phyloP scores from a whole-genome alignment of 2,113 vertebrate species.

The Pterocles gutturalis region DNA sequence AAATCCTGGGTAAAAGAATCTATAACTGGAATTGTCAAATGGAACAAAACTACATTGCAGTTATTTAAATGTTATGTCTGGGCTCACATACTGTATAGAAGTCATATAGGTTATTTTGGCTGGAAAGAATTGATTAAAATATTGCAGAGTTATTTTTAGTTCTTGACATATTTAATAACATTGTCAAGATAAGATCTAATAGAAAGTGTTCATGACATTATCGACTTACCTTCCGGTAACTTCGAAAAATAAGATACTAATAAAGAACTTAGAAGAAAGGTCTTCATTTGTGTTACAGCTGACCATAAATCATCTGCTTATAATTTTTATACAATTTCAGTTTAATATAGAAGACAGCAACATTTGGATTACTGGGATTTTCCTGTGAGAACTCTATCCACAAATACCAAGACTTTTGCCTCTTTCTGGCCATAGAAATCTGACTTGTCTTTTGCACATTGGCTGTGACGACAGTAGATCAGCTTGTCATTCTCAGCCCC shows the following conservation, averaged over 20 bases:
- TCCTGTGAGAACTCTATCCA: conserved; percentile 5
- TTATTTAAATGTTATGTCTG: not conserved
- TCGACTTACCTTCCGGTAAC: not conserved
- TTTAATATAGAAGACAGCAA: not conserved
- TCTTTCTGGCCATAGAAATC: not conserved
- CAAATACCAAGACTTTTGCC: not conserved
- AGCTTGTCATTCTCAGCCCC: not conserved
- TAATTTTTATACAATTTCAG: not conserved
- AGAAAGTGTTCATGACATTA: not conserved
- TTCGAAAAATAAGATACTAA: not conserved
- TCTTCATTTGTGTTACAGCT: not conserved
- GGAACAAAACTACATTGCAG: not conserved
- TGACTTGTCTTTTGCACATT: not conserved
- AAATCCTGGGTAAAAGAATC: not conserved
- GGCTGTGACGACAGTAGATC: not conserved
- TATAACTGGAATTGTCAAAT: not conserved
- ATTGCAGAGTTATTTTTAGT: not conserved
- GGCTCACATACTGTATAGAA: not conserved
- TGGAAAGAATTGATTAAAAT: not conserved
- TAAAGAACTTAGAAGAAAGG: not conserved
- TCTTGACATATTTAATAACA: not conserved
- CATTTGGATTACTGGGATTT: not conserved
- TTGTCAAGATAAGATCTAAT: not conserved
- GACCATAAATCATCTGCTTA: not conserved
- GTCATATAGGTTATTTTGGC: not conserved